These are phyloP conservation scores for Apamea epomidion DNA, from an alignment of 2,888 invertebrate genomes.

Conservation along the genomic window DNA sequence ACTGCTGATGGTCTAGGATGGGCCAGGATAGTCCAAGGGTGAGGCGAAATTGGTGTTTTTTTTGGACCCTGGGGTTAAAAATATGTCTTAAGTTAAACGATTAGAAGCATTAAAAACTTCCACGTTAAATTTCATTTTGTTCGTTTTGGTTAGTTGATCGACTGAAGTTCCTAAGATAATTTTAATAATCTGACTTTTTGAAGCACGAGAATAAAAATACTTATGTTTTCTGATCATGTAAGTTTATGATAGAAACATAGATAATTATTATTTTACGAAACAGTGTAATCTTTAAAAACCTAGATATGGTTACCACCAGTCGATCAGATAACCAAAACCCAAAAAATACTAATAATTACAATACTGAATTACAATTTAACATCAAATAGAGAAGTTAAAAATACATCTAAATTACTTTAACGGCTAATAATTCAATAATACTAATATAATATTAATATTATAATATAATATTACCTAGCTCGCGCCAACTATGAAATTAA, in stretches of 20 bases:
- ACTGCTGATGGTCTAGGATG: constrained; percentile 81
- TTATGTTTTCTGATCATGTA: not conserved
- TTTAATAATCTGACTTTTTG: not conserved
- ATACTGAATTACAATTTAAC: constrained; percentile 77
- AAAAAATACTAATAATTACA: constrained; percentile 64
- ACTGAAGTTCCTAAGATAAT: constrained; percentile 13
- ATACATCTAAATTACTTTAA: constrained; percentile 75
- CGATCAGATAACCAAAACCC: constrained; percentile 64
- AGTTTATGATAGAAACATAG: not conserved
- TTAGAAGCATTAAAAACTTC: constrained; percentile 60
- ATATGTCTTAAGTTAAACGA: constrained; percentile 65
- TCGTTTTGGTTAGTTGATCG: constrained; percentile 52
- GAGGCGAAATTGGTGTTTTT: constrained; percentile 87
- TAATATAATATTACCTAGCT: constrained; percentile 77
- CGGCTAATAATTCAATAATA: constrained; percentile 76
- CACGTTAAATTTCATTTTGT: constrained; percentile 27
- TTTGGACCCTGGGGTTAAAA: constrained; percentile 87
- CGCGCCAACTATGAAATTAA: constrained; percentile 78
- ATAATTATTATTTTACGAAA: not conserved
- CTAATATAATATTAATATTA: constrained; percentile 70
- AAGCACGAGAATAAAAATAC: not conserved
- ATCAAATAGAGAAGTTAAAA: constrained; percentile 78
- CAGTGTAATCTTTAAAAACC: not conserved
- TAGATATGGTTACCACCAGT: constrained; percentile 22
- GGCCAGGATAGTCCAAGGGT: constrained; percentile 87